Base-by-base conservation (phyloP, 2,113 vertebrate species). In the Pomatostomus ruficeps region DNA sequence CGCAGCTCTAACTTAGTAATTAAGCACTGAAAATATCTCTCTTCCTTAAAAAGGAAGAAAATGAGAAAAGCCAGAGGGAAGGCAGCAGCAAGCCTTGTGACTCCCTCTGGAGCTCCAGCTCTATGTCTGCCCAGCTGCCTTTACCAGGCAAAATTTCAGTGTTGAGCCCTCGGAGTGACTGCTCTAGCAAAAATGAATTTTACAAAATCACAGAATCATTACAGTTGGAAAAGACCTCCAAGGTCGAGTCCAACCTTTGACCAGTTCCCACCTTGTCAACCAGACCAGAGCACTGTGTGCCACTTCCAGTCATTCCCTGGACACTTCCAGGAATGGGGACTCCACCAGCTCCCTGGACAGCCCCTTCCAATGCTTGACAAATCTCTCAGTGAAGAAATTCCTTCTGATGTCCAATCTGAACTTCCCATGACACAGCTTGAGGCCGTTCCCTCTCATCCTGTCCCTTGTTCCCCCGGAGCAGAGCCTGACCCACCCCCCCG, bases 31-130 rank as follows among this genome's bases (percentile, higher is more conserved):
- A 94, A 94, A 93, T 63, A 52, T 40, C 91, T 71, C 62, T 74
- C 58, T 86, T 78, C 85, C 89, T 95, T 90, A 74, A 90, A 89
- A 94, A 93, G 89, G 43, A 92, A 88, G 49, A 52, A 78, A 63
- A 92, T 42, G 42, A 82, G 51, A 59, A 46, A 66, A 90, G 68
- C 45, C 45, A n/a, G 45, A 75, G 74, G 40, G 66, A 62, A 31
- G 11, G 33, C 11, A 36, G 45, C 1, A 83, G 71, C 0, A 0
- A 40, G 46, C 29, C 8, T 66, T 23, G 38, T 68, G 73, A 75
- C 54, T 83, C 57, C 45, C 36, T 21, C 51, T 13, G 52, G 5
- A 2, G 70, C 49, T 40, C 38, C 49, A 62, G 77, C n/a, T 55
- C 36, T 19, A n/a, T 28, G 40, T 40, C 52, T 14, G 31, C 1